Evolutionary conservation across 2,888 invertebrate genomes (phyloP), one percentile per base, ranked within the genome.

Genomic region (Caenorhabditis sp.): DNA sequence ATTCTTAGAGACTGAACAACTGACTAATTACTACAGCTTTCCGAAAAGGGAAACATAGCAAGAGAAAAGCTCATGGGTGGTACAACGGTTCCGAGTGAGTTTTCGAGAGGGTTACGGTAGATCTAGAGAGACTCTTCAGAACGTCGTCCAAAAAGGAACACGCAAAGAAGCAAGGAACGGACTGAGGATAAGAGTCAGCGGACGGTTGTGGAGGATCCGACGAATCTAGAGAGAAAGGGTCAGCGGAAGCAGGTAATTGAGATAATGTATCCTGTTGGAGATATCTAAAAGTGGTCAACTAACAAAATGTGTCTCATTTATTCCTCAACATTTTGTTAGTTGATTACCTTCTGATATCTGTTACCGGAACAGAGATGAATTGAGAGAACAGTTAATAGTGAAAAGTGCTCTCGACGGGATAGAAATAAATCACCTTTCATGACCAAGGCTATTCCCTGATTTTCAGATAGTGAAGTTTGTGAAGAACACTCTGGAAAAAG

Each of bases 391-490:
- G n/a, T n/a, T n/a, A n/a, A n/a, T n/a, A n/a, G n/a, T n/a, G n/a
- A n/a, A n/a, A n/a, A n/a, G n/a, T n/a, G n/a, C n/a, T n/a, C n/a
- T n/a, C n/a, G n/a, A n/a, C n/a, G n/a, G n/a, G n/a, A n/a, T n/a
- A n/a, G n/a, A n/a, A n/a, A n/a, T n/a, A n/a, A n/a, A n/a, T n/a
- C n/a, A n/a, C n/a, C n/a, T n/a, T n/a, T n/a, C n/a, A n/a, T n/a
- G n/a, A n/a, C n/a, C n/a, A n/a, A n/a, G n/a, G n/a, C n/a, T n/a
- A n/a, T n/a, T n/a, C n/a, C n/a, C n/a, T n/a, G n/a, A n/a, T n/a
- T 68, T 68, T 22, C 56, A 75, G 61, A 76, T 76, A 19, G n/a
- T 76, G n/a, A 49, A 47, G 16, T 76, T 76, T 12, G 68, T 76
- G 47, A 31, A 41, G 35, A 31, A 31, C 16, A 66, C 66, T 4